phyloP scores from a whole-genome alignment of 2,888 invertebrate genomes.

The Drosophila pullipes region DNA sequence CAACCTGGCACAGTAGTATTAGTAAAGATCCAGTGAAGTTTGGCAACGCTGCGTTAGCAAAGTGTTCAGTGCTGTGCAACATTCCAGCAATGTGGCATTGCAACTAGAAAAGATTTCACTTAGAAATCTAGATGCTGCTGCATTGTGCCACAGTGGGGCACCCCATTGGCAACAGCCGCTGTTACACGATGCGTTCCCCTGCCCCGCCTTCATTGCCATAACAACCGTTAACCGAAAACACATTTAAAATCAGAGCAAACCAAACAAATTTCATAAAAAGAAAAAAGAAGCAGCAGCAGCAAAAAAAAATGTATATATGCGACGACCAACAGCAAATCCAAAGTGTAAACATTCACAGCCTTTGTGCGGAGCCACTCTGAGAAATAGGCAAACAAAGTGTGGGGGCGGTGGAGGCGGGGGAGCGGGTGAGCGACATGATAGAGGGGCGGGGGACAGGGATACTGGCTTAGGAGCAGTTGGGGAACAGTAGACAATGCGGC shows the following conservation, averaged over 20 bases:
- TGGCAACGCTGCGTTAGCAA: conserved; percentile 10
- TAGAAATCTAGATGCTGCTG: conserved; percentile 47
- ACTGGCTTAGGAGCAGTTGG: not conserved
- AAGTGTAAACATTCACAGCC: conserved; percentile 83
- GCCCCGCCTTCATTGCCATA: conserved; percentile 63
- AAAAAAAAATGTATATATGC: conserved; percentile 34
- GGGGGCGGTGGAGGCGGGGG: not conserved
- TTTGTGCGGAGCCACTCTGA: conserved; percentile 51
- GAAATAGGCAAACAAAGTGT: conserved; percentile 30
- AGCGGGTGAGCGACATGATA: not conserved
- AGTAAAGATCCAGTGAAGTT: not conserved
- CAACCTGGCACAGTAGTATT: not conserved
- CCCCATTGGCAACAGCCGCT: conserved; percentile 68
- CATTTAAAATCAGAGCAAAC: conserved; percentile 73
- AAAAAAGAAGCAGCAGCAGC: conserved; percentile 19
- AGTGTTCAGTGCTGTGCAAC: conserved; percentile 16
- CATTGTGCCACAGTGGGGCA: conserved; percentile 20
- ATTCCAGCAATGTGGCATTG: conserved; percentile 19
- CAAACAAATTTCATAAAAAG: conserved; percentile 65
- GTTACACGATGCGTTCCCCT: conserved; percentile 45
- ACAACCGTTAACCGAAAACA: conserved; percentile 76
- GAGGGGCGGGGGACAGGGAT: not conserved
- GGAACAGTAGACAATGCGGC: conserved; percentile 49
- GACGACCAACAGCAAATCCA: conserved; percentile 76
- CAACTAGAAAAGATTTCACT: conserved; percentile 48